Percentiles rank a stretch among this genome's conserved stretches.
These are phyloP conservation scores for Leptinotarsa haldemani DNA, from an alignment of 2,888 invertebrate species.

Conservation along the genomic window DNA sequence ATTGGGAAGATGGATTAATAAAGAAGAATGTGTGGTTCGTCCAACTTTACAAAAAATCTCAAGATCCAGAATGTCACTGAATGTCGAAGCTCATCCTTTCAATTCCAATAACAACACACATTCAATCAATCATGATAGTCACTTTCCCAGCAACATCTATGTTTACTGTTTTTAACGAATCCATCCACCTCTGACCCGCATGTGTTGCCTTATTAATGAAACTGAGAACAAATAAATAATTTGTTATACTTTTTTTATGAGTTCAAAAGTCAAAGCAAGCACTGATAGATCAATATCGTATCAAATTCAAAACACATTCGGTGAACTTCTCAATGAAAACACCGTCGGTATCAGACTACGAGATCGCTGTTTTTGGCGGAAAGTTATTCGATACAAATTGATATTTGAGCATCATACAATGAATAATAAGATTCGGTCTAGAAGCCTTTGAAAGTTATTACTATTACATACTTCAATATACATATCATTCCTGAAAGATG, in stretches of 20 bases:
- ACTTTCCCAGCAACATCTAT: not conserved
- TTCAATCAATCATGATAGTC: not conserved
- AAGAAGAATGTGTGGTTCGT: too few relatives aligned
- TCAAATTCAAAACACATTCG: constrained; percentile 5
- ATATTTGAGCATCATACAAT: too few relatives aligned
- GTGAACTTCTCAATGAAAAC: constrained; percentile 2
- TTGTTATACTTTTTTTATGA: constrained; percentile 9
- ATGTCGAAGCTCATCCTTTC: not conserved
- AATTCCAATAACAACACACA: not conserved
- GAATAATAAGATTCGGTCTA: too few relatives aligned
- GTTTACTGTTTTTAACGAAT: constrained; percentile 16
- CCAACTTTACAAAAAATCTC: too few relatives aligned
- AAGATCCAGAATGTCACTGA: not conserved
- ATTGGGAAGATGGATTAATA: too few relatives aligned
- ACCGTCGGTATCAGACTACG: not conserved
- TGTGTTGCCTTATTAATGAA: constrained; percentile 23
- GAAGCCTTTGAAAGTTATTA: too few relatives aligned
- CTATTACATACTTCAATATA: too few relatives aligned
- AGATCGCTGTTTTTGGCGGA: not conserved
- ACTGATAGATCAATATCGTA: constrained; percentile 12
- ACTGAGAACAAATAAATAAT: constrained; percentile 22
- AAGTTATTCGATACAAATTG: too few relatives aligned
- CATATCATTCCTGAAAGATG: too few relatives aligned
- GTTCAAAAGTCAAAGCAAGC: not conserved
- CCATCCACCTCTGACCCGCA: constrained; percentile 23